These are phyloP conservation scores for Ptyas mucosa DNA, from an alignment of 2,113 vertebrate genomes.

Conservation along the genomic window DNA sequence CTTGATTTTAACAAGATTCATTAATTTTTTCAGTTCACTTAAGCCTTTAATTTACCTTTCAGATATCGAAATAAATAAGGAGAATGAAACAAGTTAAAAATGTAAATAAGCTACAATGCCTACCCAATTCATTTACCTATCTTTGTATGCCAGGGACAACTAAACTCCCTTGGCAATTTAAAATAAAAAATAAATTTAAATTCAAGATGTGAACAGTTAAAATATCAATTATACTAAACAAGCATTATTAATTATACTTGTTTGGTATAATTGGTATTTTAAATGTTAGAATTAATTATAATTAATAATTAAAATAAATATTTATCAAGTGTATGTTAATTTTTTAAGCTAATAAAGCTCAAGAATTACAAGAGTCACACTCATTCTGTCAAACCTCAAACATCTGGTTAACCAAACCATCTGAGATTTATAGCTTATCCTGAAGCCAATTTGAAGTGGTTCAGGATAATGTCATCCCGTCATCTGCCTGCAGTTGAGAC, in stretches of 20 bases:
- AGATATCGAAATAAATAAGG: background rate
- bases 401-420: background rate
- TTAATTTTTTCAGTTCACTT: background rate
- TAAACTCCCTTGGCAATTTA: background rate
- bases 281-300: no score
- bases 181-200: background rate
- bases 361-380: background rate
- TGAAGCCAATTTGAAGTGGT: background rate
- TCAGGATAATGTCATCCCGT: background rate
- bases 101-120: background rate
- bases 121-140: background rate
- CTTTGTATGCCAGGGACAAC: background rate
- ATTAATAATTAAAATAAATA: background rate
- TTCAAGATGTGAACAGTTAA: background rate
- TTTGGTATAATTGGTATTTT: no score
- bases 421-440: background rate
- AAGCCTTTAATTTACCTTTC: background rate
- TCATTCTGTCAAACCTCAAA: background rate
- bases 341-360: background rate
- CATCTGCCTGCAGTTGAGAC: background rate
- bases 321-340: background rate
- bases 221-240: background rate
- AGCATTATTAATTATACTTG: no score
- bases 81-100: background rate
- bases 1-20: background rate